Base-by-base conservation (phyloP, 1,140 invertebrate species). In the Dufourea novaeangliae region DNA sequence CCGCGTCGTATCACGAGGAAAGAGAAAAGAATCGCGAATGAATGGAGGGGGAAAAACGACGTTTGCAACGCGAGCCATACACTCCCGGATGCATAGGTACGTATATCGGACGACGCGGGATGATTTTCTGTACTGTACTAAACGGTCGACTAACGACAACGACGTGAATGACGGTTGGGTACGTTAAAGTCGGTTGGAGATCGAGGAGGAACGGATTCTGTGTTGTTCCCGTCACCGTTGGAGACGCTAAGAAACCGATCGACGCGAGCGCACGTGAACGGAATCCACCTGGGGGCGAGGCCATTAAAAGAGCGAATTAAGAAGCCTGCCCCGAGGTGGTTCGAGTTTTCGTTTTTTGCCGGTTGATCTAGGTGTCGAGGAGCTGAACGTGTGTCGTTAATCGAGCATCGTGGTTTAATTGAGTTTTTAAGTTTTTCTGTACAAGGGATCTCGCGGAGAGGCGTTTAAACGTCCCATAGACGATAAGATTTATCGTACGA, bases 91-190 rank as follows among this genome's bases (percentile, higher is more conserved):
- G n/a, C 8, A n/a, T n/a, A n/a, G n/a, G n/a, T n/a, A n/a, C n/a
- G n/a, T n/a, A n/a, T n/a, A n/a, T 56, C 54, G 54, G 27, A n/a
- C n/a, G n/a, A 56, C 54, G 54, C 54, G 59, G n/a, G 37, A 66
- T 20, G 46, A 66, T 74, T 66, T 66, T n/a, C 25, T 50, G 37
- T 39, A n/a, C n/a, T n/a, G n/a, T n/a, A n/a, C n/a, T n/a, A n/a
- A n/a, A n/a, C n/a, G n/a, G n/a, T n/a, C 14, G n/a, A 12, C n/a
- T n/a, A n/a, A n/a, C 44, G 63, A 32, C 29, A 46, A 20, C 14
- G 70, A 64, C 71, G 46, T 73, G 64, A 37, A 72, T 29, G 29
- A 29, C n/a, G 17, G 7, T 50, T n/a, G 11, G 54, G 25, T 7
- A 2, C 29, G 12, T 2, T 6, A n/a, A 14, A 75, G n/a, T n/a